These are phyloP conservation scores for Acinonyx jubatus DNA, from an alignment of 2,113 vertebrate genomes.

Conservation along the genomic window DNA sequence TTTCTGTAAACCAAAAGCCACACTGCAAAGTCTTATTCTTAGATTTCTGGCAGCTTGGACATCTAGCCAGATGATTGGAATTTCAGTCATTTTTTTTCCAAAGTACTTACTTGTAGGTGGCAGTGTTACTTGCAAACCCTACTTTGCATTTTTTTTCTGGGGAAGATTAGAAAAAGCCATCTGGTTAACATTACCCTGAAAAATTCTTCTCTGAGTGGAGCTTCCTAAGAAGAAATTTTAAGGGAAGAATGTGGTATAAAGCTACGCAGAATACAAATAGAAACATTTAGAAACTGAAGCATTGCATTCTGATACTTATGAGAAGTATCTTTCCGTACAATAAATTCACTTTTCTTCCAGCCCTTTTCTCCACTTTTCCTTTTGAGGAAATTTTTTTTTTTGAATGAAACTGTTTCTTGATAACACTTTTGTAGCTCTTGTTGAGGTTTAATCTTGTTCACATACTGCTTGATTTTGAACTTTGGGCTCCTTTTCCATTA, in stretches of 20 bases:
- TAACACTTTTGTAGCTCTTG: not conserved
- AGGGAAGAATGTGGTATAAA: conserved; percentile 24
- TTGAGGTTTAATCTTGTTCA: not conserved
- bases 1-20: conserved; percentile 64
- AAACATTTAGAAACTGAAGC: conserved; percentile 44
- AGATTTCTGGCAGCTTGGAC: conserved; percentile 73
- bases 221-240: conserved; percentile 64
- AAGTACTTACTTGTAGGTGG: conserved; percentile 77
- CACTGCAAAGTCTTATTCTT: conserved; percentile 66
- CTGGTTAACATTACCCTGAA: conserved; percentile 72
- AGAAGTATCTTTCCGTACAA: conserved; percentile 22
- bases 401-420: not conserved
- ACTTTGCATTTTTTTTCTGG: conserved; percentile 72
- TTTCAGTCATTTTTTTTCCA: conserved; percentile 58
- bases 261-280: conserved; percentile 30
- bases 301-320: conserved; percentile 13
- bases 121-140: conserved; percentile 69
- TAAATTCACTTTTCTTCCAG: conserved; percentile 34
- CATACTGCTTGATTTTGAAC: not conserved
- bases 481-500: not conserved
- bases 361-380: not conserved
- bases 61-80: conserved; percentile 69
- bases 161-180: conserved; percentile 77
- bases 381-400: conserved; percentile 30
- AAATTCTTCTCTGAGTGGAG: conserved; percentile 48